Evolutionary conservation across 1,140 invertebrate genomes (phyloP), one percentile per base, ranked within the genome.

Genomic region (Rhopalosiphum padi): DNA sequence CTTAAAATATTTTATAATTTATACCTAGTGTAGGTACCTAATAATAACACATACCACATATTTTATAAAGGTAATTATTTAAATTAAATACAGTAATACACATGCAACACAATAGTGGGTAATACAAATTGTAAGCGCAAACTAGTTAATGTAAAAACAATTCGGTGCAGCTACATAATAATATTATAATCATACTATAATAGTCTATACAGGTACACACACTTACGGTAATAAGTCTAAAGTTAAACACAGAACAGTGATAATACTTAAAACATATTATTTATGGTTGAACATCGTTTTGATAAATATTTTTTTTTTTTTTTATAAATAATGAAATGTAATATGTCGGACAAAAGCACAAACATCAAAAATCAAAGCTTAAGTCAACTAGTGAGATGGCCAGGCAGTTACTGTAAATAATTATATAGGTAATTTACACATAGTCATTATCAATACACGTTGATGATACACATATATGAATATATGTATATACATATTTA

Each of bases 331-430:
- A 37, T 48, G 60, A 35, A 46, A 91, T n/a, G 60, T 91, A 82
- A 82, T 91, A 83, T 37, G n/a, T 93, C 82, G 91, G 91, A 93
- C 48, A 93, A 90, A 90, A 93, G 91, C 91, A 51, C 91, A 93
- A 93, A 93, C 91, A 43, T 86, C 48, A 93, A 93, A 94, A 93
- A 94, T 94, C 94, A 94, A 94, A 94, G 94, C 94, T 94, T 94
- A 94, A 94, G 94, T 94, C 87, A 93, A 94, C 94, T 94, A 94
- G 93, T 94, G 94, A 94, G 94, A 94, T 94, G 94, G 94, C 94
- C 93, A 94, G 93, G 94, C 91, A 94, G 91, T 94, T 94, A 94
- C 93, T 94, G 89, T 90, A 90, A 94, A 94, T 90, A 89, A 93
- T 87, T 48, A 88, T 41, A 55, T 93, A 77, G 60, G n/a, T 88